phyloP scores from a whole-genome alignment of 2,797 vertebrate species.

The Mormyrus hasselquistii region DNA sequence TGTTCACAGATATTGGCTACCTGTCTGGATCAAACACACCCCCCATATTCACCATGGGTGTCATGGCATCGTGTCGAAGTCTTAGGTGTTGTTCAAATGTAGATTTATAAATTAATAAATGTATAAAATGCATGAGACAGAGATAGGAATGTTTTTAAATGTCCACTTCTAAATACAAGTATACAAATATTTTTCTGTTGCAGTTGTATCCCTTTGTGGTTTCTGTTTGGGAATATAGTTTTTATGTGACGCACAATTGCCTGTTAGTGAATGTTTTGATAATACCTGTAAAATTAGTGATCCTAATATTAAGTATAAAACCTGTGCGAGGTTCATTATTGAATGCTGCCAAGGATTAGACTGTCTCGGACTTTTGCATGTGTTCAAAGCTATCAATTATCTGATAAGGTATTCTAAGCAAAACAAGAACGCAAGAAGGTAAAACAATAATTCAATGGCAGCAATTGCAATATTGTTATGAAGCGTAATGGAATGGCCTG shows the following conservation, averaged over 20 bases:
- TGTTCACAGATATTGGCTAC: neutral
- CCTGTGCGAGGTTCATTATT: neutral
- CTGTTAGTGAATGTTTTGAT: neutral
- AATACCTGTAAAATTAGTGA: neutral
- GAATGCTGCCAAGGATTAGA: neutral
- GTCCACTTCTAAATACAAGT: neutral
- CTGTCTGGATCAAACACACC: neutral
- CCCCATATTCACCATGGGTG: neutral
- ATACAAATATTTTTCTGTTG: neutral
- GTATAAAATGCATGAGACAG: neutral
- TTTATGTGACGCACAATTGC: neutral
- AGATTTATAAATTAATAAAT: neutral
- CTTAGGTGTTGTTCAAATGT: neutral
- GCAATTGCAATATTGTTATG: neutral
- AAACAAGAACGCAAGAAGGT: neutral
- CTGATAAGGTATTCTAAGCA: neutral
- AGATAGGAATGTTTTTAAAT: neutral
- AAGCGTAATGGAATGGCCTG: neutral
- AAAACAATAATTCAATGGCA: conserved; percentile 2
- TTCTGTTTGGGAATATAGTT: neutral
- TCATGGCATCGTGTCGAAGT: neutral
- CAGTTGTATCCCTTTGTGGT: neutral
- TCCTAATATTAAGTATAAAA: neutral
- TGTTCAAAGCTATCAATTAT: conserved; percentile 3
- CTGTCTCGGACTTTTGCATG: neutral